Evolutionary conservation across 1,140 invertebrate genomes (phyloP), one percentile per base, ranked within the genome.

Genomic region (Cydia pomonella): DNA sequence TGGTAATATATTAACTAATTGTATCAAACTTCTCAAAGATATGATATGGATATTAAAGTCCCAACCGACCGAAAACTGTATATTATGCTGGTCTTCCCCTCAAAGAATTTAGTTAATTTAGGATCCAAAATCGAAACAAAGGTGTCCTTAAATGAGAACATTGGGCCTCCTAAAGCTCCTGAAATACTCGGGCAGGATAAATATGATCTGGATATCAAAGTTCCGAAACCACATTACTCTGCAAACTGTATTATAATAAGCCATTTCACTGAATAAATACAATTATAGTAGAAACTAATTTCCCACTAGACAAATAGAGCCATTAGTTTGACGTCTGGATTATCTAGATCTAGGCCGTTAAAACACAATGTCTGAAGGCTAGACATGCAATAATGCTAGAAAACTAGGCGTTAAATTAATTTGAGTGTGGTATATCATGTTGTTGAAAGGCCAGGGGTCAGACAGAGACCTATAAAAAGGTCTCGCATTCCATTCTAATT

Each of bases 271-370:
- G 50, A 59, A 59, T 59, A 59, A 59, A 59, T 59, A 59, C 53
- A 59, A 12, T 23, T 59, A 23, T 59, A 23, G 53, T 23, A 23
- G 53, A 27, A 64, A 69, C n/a, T 69, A 69, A 33, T 69, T 33
- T 38, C 27, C 64, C 27, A 69, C n/a, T 33, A 69, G 64, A 33
- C 27, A 33, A 69, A 69, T 69, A 38, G 63, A 64, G 29, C 29
- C 33, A 69, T 69, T 69, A 69, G 64, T 33, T 69, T 18, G 29
- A 33, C 18, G 27, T 33, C 64, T 69, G 29, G 25, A 16, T 66
- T 18, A 69, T 59, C 53, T 59, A 59, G 53, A 69, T 69, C 27
- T 18, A 69, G 25, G 29, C 16, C 63, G 27, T 66, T 69, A 41
- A 69, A 59, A 53, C 50, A 53, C 50, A 59, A 23, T 59, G 53